A percentile compares a stretch with the other conserved stretches of the same genome.
These are phyloP conservation scores for Larimichthys polyactis DNA, from an alignment of 2,113 vertebrate genomes.

Conservation along the genomic window DNA sequence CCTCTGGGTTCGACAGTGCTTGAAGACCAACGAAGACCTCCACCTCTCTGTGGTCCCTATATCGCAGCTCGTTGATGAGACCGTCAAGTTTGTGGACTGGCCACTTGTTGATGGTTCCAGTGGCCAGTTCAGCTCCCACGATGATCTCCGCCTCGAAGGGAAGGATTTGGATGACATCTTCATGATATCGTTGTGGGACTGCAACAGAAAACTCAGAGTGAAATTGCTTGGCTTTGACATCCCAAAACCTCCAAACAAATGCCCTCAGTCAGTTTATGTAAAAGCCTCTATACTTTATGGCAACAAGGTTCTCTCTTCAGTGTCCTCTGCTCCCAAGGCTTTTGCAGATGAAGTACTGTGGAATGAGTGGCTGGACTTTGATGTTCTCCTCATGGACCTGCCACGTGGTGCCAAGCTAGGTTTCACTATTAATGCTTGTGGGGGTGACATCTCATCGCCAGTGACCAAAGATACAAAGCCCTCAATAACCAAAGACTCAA, in stretches of 20 bases:
- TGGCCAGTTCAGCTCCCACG: slow-evolving; percentile 81
- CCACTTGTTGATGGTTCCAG: slow-evolving; percentile 82
- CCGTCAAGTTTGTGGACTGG: slow-evolving; percentile 74
- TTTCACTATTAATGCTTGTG: slow-evolving; percentile 76
- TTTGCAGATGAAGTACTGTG: slow-evolving; percentile 84
- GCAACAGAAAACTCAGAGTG: slow-evolving; percentile 81
- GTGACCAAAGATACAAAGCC: slow-evolving; percentile 57
- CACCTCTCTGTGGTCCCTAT: slow-evolving; percentile 78
- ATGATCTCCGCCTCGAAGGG: slow-evolving; percentile 79
- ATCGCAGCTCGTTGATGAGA: slow-evolving; percentile 67
- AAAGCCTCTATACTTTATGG: slow-evolving; percentile 83
- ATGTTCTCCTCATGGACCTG: slow-evolving; percentile 80
- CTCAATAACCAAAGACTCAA: slow-evolving; percentile 46
- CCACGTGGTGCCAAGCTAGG: slow-evolving; percentile 83
- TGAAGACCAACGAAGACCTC: slow-evolving; percentile 77
- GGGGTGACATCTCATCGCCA: slow-evolving; percentile 49
- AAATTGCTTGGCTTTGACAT: slow-evolving; percentile 86
- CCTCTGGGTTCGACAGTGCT: slow-evolving; percentile 82
- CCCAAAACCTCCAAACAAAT: slow-evolving; percentile 75
- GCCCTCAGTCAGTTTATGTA: slow-evolving; percentile 72
- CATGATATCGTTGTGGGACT: slow-evolving; percentile 87
- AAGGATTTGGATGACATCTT: slow-evolving; percentile 83
- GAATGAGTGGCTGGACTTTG: slow-evolving; percentile 86
- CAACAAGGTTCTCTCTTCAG: slow-evolving; percentile 78
- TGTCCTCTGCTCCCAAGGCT: slow-evolving; percentile 72